Percentiles rank a stretch among this genome's conserved stretches.
These are phyloP conservation scores for Montipora sp. DNA, from an alignment of 64 coral and sea anemone species.

Conservation along the genomic window DNA sequence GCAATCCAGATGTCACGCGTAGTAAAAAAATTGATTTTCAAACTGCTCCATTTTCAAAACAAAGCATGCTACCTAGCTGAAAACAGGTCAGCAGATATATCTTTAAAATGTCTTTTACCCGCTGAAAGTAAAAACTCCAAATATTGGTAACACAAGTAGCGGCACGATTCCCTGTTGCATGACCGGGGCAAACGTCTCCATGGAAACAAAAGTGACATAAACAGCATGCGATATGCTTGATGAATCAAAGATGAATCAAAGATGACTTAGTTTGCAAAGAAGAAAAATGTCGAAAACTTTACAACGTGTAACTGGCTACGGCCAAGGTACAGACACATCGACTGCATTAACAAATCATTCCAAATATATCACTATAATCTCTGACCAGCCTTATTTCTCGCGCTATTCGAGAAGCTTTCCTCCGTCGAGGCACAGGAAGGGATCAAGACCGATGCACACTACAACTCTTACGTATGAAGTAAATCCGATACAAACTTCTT, in stretches of 20 bases:
- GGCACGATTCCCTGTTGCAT: background rate
- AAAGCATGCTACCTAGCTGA: no score
- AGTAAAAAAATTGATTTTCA: no score
- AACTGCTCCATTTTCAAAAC: no score
- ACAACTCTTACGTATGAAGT: conserved; percentile 71
- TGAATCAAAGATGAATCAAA: background rate
- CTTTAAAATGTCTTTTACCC: no score
- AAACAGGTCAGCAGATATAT: no score
- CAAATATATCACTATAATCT: conserved; percentile 80
- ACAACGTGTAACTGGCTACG: conserved; percentile 58
- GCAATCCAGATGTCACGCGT: no score
- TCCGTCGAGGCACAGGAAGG: conserved; percentile 58
- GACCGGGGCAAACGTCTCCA: background rate
- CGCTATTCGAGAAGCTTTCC: conserved; percentile 73
- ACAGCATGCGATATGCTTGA: background rate
- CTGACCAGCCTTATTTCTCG: conserved; percentile 80
- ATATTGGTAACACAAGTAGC: no score
- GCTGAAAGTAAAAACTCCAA: no score
- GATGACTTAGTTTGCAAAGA: background rate
- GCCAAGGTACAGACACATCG: conserved; percentile 75
- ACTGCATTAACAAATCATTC: conserved; percentile 79
- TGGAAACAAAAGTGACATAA: conserved; percentile 17
- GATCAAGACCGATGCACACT: conserved; percentile 75
- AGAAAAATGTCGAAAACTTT: conserved; percentile 48
- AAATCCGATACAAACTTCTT: conserved; percentile 53